Conservation (phyloP, 2,797 vertebrate genomes). For the Coregonus sp. region DNA sequence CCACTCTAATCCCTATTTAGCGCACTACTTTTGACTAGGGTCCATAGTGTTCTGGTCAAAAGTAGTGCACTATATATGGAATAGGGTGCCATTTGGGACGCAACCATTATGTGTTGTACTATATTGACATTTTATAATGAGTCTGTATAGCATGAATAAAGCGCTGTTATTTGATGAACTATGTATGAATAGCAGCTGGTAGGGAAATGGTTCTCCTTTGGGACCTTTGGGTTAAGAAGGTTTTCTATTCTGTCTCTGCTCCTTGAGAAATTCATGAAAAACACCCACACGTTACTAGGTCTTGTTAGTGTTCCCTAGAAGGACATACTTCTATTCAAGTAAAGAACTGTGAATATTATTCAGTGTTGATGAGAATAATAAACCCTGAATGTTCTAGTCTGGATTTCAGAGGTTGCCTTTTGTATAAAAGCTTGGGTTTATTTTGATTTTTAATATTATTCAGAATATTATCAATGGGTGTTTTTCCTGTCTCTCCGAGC, state of each 20-base stretch:
- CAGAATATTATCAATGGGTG: neutral
- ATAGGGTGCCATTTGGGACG: too few species aligned
- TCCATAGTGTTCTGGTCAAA: too few species aligned
- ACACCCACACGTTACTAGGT: neutral
- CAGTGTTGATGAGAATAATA: neutral
- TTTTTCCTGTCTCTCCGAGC: conserved; percentile 20
- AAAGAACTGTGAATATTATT: conserved; percentile 3
- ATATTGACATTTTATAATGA: conserved; percentile 47
- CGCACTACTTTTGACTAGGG: too few species aligned
- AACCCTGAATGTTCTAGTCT: neutral
- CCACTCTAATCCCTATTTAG: too few species aligned
- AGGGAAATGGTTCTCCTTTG: conserved; percentile 8
- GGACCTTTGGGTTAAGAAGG: neutral
- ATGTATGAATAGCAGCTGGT: conserved; percentile 18
- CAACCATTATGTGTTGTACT: neutral
- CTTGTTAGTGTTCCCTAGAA: neutral
- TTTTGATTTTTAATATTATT: conserved; percentile 7
- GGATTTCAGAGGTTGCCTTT: neutral
- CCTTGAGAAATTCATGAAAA: conserved; percentile 15
- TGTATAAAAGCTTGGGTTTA: neutral
- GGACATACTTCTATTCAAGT: conserved; percentile 16
- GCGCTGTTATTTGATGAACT: conserved; percentile 17
- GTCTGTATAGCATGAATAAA: conserved; percentile 33
- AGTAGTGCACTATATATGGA: too few species aligned
- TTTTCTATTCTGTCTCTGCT: neutral